Evolutionary conservation across 2,113 vertebrate species (phyloP).

Genomic region (Cercopithecus mona): DNA sequence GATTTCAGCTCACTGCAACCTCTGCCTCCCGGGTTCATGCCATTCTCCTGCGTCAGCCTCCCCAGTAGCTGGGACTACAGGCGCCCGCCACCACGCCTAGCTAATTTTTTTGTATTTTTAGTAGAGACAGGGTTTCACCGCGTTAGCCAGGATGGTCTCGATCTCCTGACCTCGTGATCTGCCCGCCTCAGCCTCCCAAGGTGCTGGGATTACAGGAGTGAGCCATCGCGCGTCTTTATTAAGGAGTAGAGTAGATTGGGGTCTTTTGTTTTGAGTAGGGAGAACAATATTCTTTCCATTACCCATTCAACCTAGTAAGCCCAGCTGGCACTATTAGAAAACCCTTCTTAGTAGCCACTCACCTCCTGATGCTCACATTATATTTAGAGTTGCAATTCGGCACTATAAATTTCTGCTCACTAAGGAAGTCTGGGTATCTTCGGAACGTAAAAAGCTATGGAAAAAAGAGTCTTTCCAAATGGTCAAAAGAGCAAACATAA

Average conservation of each 20-base stretch:
- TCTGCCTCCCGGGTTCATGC: too few species aligned
- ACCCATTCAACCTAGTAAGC: neutral
- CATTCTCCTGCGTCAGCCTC: too few species aligned
- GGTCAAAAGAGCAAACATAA: constrained; percentile 21
- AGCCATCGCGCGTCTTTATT: neutral
- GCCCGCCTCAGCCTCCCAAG: too few species aligned
- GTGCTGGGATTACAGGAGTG: too few species aligned
- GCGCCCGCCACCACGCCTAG: rapidly evolving
- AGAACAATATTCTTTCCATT: neutral
- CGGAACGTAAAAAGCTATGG: constrained; percentile 24
- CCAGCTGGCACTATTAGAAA: constrained; percentile 25
- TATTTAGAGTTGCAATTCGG: neutral
- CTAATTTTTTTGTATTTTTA: too few species aligned
- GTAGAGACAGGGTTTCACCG: too few species aligned
- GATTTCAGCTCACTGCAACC: too few species aligned
- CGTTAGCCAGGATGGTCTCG: too few species aligned
- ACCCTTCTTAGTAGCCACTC: neutral
- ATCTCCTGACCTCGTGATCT: too few species aligned
- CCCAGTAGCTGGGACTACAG: too few species aligned
- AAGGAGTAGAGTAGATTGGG: neutral
- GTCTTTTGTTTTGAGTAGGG: constrained; percentile 35
- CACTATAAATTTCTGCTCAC: neutral
- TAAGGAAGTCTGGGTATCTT: constrained; percentile 1
- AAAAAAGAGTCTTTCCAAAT: constrained; percentile 38
- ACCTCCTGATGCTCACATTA: neutral